Evolutionary conservation across 37 sponge, comb jelly and placozoan species (phyloP).

Genomic region (Chondrilla cf. caribensis): DNA sequence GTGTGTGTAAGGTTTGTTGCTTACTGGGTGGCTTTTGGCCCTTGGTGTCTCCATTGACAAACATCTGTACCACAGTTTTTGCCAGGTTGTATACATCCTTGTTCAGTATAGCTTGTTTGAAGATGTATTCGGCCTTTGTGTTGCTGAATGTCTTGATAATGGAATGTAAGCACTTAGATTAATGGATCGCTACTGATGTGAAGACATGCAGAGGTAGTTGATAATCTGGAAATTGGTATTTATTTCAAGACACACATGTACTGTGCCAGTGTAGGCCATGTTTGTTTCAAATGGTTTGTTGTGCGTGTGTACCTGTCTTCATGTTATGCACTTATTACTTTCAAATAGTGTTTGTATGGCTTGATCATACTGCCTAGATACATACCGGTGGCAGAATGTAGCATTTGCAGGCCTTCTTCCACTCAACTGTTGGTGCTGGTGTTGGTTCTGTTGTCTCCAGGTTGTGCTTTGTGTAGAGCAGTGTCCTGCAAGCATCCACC

Average conservation of each 20-base stretch:
- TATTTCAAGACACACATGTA: too few species aligned
- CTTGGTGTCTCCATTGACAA: neutral
- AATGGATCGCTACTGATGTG: too few species aligned
- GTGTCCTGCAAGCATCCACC: conserved; percentile 31
- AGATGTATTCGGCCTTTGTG: neutral
- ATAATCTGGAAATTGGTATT: too few species aligned
- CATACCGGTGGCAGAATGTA: conserved; percentile 24
- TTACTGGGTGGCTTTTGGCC: conserved; percentile 11
- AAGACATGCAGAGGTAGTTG: too few species aligned
- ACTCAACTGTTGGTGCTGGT: neutral
- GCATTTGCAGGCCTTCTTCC: conserved; percentile 27
- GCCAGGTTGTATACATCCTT: conserved; percentile 5
- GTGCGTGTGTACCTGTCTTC: too few species aligned
- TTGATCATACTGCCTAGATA: too few species aligned
- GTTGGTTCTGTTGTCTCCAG: neutral
- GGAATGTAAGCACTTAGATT: too few species aligned
- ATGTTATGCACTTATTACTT: too few species aligned
- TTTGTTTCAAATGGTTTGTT: too few species aligned
- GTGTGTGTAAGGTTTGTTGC: too few species aligned
- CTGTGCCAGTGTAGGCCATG: too few species aligned
- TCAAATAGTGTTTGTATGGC: too few species aligned
- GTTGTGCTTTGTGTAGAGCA: neutral
- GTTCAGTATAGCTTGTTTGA: neutral
- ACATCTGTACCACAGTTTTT: neutral
- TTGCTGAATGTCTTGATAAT: neutral